These are phyloP conservation scores for Clarias fuscus DNA, from an alignment of 2,797 vertebrate genomes.

Conservation along the genomic window DNA sequence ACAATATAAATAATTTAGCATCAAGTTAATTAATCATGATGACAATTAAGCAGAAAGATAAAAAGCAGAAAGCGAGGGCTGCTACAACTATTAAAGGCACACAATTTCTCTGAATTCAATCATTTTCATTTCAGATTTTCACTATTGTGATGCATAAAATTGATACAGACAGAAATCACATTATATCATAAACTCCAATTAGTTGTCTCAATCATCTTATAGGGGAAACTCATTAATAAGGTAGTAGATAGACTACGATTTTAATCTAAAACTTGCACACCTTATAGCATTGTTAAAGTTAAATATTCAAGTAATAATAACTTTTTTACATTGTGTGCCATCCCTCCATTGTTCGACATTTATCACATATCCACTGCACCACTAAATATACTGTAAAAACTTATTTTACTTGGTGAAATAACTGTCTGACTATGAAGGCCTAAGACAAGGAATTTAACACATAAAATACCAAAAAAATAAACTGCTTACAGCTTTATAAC, in stretches of 20 bases:
- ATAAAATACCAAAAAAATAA: neutral
- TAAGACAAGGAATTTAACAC: neutral
- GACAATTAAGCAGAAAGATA: neutral
- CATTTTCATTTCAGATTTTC: too few species aligned
- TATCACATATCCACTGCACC: neutral
- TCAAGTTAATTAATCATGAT: too few species aligned
- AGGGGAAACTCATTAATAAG: neutral
- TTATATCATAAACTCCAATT: neutral
- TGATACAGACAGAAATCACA: neutral
- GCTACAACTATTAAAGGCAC: too few species aligned
- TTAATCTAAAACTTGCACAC: neutral
- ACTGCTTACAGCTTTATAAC: neutral
- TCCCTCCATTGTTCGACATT: neutral
- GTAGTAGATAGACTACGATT: neutral
- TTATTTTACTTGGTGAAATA: neutral
- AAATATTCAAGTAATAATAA: constrained; percentile 8
- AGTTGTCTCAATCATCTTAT: neutral
- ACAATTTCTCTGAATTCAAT: neutral
- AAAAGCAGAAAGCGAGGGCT: neutral
- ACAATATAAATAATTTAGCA: too few species aligned
- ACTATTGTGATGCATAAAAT: neutral
- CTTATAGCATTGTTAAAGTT: neutral
- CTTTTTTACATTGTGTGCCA: neutral
- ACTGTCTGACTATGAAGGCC: neutral
- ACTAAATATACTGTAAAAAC: neutral